Conservation (phyloP, 1,140 invertebrate species). For the Drosophila persimilis region DNA sequence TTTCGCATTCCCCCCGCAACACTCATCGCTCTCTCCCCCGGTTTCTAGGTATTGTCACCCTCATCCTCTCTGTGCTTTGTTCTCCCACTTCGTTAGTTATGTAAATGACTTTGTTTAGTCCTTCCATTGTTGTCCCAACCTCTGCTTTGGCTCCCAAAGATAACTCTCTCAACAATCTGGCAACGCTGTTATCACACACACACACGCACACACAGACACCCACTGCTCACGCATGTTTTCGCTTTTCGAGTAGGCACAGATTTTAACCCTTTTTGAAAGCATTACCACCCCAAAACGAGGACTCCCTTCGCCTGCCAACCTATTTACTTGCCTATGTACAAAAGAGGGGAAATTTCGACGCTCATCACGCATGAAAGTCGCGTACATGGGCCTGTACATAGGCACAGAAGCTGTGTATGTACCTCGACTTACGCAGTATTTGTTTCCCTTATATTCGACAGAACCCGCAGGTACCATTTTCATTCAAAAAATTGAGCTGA, state of each 20-base stretch:
- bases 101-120: slow-evolving; percentile 78
- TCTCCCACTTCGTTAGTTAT: slow-evolving; percentile 77
- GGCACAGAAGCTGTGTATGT: slow-evolving; percentile 9
- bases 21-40: background rate
- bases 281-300: slow-evolving; percentile 53
- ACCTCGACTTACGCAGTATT: slow-evolving; percentile 8
- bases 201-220: slow-evolving; percentile 19
- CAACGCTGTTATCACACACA: slow-evolving; percentile 58
- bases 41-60: slow-evolving; percentile 4
- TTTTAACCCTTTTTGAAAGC: slow-evolving; percentile 71
- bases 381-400: slow-evolving; percentile 27
- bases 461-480: slow-evolving; percentile 24
- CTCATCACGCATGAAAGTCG: slow-evolving; percentile 71
- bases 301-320: slow-evolving; percentile 20
- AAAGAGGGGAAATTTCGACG: slow-evolving; percentile 65
- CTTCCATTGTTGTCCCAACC: slow-evolving; percentile 52
- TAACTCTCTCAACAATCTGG: slow-evolving; percentile 67
- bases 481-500: background rate
- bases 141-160: slow-evolving; percentile 41
- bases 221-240: slow-evolving; percentile 60
- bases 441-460: slow-evolving; percentile 1
- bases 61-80: slow-evolving; percentile 30
- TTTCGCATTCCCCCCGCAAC: background rate
- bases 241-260: slow-evolving; percentile 57
- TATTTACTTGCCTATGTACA: slow-evolving; percentile 47